Base-by-base conservation (phyloP, 1,140 invertebrate genomes). In the Zophobas morio region DNA sequence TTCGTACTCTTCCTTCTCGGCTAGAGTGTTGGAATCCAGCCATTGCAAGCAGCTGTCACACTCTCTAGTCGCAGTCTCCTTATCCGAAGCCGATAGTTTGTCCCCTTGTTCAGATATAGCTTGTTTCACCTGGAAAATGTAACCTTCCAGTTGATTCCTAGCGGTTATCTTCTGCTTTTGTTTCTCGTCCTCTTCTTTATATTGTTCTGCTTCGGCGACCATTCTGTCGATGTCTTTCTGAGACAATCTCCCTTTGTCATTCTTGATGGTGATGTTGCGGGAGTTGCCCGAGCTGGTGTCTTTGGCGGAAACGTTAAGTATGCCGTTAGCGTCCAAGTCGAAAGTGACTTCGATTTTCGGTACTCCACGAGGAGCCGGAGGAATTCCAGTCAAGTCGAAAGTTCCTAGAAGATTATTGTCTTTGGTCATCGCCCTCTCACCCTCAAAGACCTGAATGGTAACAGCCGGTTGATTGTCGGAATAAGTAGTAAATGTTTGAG, bases 201-300 rank as follows among this genome's bases (percentile, higher is more conserved):
- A 95, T 42, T 82, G 86, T 54, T 90, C 88, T 0, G 89, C 91
- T 71, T 92, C 91, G 32, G 90, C 90, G 6, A 94, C 91, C 93
- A 97, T 96, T 51, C 92, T 88, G 54, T 96, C 94, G 82, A 96
- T 96, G 76, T 95, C 94, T 36, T 94, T 92, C 82, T 96, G 94
- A 3, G 89, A 91, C 1, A 95, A 86, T 60, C 95, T 88, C 33
- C 94, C 93, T 83, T 95, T 95, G 84, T 96, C 94, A 83, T 96
- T 96, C 34, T 93, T 95, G 76, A 96, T 95, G 20, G 93, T 94
- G 80, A 96, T 96, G 81, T 95, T 94, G 34, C 70, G 47, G 1
- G 78, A 76, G 46, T 83, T 83, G 0, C 89, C 89, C 0, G 88
- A 89, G 4, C 88, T 89, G 71, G 85, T 89, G 42, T 88, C 89